Conservation (phyloP, 2,113 vertebrate species). For the Felis catus region DNA sequence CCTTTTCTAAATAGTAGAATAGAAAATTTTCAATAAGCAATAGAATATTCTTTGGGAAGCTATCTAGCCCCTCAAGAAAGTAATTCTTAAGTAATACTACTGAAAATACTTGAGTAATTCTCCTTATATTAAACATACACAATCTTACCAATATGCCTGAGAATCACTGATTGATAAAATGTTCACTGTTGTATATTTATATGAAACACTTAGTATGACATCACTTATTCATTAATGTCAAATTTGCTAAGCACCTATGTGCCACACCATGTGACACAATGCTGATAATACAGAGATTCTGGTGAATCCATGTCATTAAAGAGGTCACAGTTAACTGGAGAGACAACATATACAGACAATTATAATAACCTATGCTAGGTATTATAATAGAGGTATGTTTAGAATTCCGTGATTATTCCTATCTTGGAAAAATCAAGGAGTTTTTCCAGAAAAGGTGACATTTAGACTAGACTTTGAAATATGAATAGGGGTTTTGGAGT, state of each 20-base stretch:
- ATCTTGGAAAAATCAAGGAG: background rate
- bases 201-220: background rate
- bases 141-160: background rate
- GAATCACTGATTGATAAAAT: background rate
- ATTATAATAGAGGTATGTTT: background rate
- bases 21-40: background rate
- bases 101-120: background rate
- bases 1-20: conserved; percentile 1
- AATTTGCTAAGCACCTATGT: background rate
- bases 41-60: background rate
- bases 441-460: background rate
- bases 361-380: background rate
- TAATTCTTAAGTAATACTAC: background rate
- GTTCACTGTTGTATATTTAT: background rate
- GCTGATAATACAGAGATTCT: background rate
- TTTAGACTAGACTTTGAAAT: background rate
- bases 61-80: background rate
- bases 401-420: background rate
- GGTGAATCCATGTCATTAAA: background rate
- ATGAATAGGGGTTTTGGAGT: background rate
- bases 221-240: background rate
- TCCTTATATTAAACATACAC: background rate
- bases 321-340: background rate
- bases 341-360: background rate
- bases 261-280: background rate